These are phyloP conservation scores for Salticus scenicus DNA, from an alignment of 2,888 invertebrate species.

Conservation along the genomic window DNA sequence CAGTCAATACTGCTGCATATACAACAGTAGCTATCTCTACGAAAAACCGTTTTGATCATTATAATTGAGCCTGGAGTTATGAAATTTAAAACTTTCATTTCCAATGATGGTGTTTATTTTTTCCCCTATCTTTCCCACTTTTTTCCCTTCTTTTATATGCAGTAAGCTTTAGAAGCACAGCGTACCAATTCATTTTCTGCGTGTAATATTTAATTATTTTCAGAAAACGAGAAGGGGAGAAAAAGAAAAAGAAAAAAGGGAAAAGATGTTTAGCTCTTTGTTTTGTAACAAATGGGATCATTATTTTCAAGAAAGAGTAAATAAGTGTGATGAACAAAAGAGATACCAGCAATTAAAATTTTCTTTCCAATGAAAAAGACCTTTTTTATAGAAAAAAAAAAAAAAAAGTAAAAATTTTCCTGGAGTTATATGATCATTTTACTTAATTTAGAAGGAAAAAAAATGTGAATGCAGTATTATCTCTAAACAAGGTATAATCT, in stretches of 20 bases:
- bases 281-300: conserved; percentile 27
- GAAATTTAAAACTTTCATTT: conserved; percentile 25
- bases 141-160: neutral
- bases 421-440: too few species aligned
- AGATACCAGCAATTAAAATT: conserved; percentile 16
- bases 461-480: too few species aligned
- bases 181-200: conserved; percentile 15
- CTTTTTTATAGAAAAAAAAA: too few species aligned
- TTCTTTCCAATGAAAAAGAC: neutral
- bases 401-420: too few species aligned
- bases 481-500: too few species aligned
- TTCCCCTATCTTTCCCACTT: neutral
- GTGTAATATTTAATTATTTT: conserved; percentile 50
- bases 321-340: neutral
- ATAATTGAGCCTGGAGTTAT: conserved; percentile 42
- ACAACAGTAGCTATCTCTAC: conserved; percentile 16
- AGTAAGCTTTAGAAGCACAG: neutral
- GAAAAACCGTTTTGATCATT: conserved; percentile 33
- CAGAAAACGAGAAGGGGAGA: conserved; percentile 3
- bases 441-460: too few species aligned
- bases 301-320: conserved; percentile 5
- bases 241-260: neutral
- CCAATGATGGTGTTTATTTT: neutral
- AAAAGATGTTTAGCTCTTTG: conserved; percentile 16
- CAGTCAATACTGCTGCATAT: neutral